Conservation (phyloP, 1,140 invertebrate genomes). For the Chrysomallon squamiferum region DNA sequence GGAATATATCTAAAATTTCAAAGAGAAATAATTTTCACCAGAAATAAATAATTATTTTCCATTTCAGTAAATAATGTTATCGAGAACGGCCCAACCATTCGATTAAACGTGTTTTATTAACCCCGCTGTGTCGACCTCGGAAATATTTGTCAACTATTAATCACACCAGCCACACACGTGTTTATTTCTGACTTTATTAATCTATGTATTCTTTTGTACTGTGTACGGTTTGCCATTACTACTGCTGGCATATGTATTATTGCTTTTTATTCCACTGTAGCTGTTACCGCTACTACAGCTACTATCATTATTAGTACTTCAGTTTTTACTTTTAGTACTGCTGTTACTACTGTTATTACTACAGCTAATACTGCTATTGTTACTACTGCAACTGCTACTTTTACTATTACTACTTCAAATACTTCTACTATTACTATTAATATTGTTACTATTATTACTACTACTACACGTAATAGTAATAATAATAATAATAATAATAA, state of each 20-base stretch:
- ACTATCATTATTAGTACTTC: background rate
- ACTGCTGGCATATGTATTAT: background rate
- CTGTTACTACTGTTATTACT: background rate
- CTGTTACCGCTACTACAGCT: background rate
- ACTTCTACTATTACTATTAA: background rate
- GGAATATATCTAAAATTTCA: too few species aligned
- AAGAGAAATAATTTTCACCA: too few species aligned
- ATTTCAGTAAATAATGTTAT: too few species aligned
- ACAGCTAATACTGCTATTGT: background rate
- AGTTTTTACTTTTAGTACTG: background rate
- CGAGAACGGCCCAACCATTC: too few species aligned
- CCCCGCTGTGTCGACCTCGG: too few species aligned
- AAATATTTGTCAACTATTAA: too few species aligned
- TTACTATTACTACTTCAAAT: background rate
- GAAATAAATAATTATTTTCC: too few species aligned
- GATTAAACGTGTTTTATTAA: too few species aligned
- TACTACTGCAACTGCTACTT: constrained; percentile 1
- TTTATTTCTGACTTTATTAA: too few species aligned
- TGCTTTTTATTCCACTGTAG: background rate
- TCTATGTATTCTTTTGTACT: too few species aligned
- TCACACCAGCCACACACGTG: too few species aligned
- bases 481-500: background rate
- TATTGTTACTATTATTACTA: constrained; percentile 5
- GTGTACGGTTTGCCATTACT: too few species aligned
- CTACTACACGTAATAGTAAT: background rate